Conservation (phyloP, 2,888 invertebrate species). For the Corythucha ciliata region DNA sequence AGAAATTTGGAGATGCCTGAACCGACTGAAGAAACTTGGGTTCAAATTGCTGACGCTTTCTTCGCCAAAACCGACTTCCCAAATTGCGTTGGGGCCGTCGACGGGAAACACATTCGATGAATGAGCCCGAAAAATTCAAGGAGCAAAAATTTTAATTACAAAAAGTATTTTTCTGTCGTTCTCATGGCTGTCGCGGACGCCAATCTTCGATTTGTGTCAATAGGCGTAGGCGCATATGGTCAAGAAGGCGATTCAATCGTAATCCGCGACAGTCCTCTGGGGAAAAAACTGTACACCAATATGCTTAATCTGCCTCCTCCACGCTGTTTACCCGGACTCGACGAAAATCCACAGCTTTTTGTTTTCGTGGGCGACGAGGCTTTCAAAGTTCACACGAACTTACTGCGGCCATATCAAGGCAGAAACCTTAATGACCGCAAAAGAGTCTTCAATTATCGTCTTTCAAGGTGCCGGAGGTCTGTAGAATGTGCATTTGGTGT, state of each 20-base stretch:
- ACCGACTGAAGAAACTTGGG: conserved; percentile 20
- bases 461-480: conserved; percentile 31
- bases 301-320: conserved; percentile 26
- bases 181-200: conserved; percentile 22
- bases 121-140: conserved; percentile 18
- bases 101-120: conserved; percentile 20
- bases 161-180: conserved; percentile 23
- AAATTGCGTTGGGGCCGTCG: conserved; percentile 8
- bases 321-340: conserved; percentile 20
- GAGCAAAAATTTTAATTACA: conserved; percentile 20
- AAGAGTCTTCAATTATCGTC: conserved; percentile 35
- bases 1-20: conserved; percentile 18
- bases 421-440: conserved; percentile 29
- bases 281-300: conserved; percentile 25
- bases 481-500: conserved; percentile 36
- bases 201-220: conserved; percentile 19
- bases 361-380: conserved; percentile 38
- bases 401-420: conserved; percentile 34
- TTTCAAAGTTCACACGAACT: conserved; percentile 32
- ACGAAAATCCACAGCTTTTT: conserved; percentile 11
- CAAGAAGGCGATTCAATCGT: conserved; percentile 19
- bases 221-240: conserved; percentile 21
- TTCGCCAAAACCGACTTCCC: conserved; percentile 19
- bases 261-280: conserved; percentile 25
- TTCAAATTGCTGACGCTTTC: conserved; percentile 17